Evolutionary conservation across 2,888 invertebrate species (phyloP).

Genomic region (Drosophila monieri): DNA sequence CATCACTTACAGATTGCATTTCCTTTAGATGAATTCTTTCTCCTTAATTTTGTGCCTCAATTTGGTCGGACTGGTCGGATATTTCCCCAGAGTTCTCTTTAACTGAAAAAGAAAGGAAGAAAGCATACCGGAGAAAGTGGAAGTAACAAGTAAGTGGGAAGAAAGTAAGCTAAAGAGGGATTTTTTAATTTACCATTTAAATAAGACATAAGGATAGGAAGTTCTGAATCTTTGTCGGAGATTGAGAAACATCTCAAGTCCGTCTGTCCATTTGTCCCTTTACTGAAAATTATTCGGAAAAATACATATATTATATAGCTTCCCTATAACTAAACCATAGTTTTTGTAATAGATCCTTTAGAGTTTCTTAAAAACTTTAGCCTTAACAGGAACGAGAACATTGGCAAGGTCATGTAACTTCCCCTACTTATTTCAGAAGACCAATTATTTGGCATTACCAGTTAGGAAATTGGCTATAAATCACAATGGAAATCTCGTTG

Average conservation of each 20-base stretch:
- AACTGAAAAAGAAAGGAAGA: background rate
- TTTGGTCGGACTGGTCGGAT: background rate
- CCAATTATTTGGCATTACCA: conserved; percentile 6
- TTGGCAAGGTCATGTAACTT: background rate
- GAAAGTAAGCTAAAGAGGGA: background rate
- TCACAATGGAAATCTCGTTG: conserved; percentile 19
- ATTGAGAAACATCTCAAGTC: too few relatives aligned
- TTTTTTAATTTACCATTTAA: background rate
- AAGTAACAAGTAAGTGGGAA: background rate
- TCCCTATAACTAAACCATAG: too few relatives aligned
- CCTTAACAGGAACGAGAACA: too few relatives aligned
- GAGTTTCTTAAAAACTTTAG: too few relatives aligned
- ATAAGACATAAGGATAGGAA: too few relatives aligned
- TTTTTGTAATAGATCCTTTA: too few relatives aligned
- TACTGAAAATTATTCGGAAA: too few relatives aligned
- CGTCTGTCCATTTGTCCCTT: too few relatives aligned
- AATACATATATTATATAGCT: too few relatives aligned
- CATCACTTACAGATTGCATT: conserved; percentile 46
- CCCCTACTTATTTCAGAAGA: background rate
- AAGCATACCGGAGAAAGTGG: background rate
- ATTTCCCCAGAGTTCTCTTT: conserved; percentile 11
- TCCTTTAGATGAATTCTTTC: conserved; percentile 35
- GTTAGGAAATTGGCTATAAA: conserved; percentile 7
- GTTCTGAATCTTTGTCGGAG: too few relatives aligned
- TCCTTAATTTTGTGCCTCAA: conserved; percentile 30